These are phyloP conservation scores for Caenorhabditis sp. DNA, from an alignment of 2,888 invertebrate genomes.

Conservation along the genomic window DNA sequence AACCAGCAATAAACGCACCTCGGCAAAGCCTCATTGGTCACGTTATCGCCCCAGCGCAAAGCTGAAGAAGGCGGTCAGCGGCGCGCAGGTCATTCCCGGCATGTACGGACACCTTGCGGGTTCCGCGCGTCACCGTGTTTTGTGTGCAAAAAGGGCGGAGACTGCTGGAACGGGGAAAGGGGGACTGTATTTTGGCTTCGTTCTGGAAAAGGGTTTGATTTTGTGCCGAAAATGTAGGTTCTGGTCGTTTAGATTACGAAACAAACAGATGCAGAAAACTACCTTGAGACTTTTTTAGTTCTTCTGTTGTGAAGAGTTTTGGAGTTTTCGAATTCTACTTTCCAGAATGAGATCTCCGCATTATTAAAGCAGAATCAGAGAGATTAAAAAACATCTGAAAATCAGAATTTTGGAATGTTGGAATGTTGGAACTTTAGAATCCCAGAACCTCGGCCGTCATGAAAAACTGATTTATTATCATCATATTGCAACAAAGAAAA, in stretches of 20 bases:
- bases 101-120: slow-evolving; percentile 45
- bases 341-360: no score
- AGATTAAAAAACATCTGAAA: no score
- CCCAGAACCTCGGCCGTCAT: background rate
- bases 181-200: no score
- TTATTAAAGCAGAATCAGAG: no score
- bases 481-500: slow-evolving; percentile 37
- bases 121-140: slow-evolving; percentile 27
- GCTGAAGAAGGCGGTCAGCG: background rate
- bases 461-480: slow-evolving; percentile 30
- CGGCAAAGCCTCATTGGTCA: slow-evolving; percentile 81
- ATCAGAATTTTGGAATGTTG: background rate
- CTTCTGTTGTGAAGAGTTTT: no score
- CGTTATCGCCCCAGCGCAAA: slow-evolving; percentile 60
- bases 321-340: no score
- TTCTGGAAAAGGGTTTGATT: background rate
- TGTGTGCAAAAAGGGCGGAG: slow-evolving; percentile 12
- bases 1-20: slow-evolving; percentile 83
- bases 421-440: background rate
- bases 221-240: background rate
- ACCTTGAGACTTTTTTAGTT: no score
- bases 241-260: no score
- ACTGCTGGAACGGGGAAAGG: background rate
- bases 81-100: background rate
- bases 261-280: no score